A percentile compares a stretch with the other conserved stretches of the same genome.
Conservation (phyloP, 1,140 invertebrate genomes). For the Anastrepha obliqua region DNA sequence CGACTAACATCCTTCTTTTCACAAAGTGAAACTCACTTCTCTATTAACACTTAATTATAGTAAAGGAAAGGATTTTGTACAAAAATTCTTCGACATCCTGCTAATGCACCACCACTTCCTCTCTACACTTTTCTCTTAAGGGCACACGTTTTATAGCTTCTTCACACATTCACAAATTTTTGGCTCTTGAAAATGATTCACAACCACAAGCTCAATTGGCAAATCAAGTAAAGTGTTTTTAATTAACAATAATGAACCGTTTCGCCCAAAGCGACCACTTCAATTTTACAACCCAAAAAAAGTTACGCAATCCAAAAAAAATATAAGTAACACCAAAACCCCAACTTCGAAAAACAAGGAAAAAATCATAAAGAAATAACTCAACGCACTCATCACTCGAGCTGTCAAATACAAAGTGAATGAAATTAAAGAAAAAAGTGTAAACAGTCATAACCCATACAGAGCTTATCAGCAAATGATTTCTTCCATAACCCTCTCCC, state of each 20-base stretch:
- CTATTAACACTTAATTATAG: background rate
- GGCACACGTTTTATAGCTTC: background rate
- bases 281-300: constrained; percentile 28
- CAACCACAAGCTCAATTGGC: background rate
- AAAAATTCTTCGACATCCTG: background rate
- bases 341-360: background rate
- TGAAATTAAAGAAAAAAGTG: constrained; percentile 15
- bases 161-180: background rate
- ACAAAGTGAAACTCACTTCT: background rate
- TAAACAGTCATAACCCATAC: background rate
- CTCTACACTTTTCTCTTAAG: background rate
- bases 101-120: background rate
- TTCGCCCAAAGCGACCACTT: constrained; percentile 23
- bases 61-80: background rate
- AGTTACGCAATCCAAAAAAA: constrained; percentile 3
- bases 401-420: constrained; percentile 41
- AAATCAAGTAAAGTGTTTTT: constrained; percentile 52
- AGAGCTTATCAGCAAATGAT: background rate
- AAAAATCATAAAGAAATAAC: constrained; percentile 33
- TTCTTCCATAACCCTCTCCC: background rate
- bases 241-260: constrained; percentile 54
- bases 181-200: background rate
- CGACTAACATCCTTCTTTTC: background rate
- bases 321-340: background rate
- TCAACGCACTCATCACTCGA: constrained; percentile 34